Base-by-base conservation (phyloP, 2,113 vertebrate genomes). In the Sylvicapra grimmia region DNA sequence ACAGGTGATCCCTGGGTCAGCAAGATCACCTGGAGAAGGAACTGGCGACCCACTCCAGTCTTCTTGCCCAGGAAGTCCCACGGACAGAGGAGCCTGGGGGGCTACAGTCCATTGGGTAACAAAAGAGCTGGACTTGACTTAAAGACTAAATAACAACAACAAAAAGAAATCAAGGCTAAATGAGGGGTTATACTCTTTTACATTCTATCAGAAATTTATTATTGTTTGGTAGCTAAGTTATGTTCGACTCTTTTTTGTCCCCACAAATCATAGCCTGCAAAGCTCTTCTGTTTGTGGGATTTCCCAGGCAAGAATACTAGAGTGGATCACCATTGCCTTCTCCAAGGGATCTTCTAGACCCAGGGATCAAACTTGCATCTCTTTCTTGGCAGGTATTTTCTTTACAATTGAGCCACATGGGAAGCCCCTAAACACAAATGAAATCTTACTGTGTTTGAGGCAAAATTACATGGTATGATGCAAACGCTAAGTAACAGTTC, bases 81-180 rank as follows among this genome's bases (percentile, higher is more conserved):
- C 0, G 0, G 72, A 44, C 72, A 77, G 72, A 77, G 36, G 36
- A 44, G 36, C 6, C 12, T 44, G 3, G 36, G 0, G 0, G 11
- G 36, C 72, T 25, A 77, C 11, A 44, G 72, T 44, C 11, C 72
- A 44, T 4, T 25, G 36, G 72, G 72, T 77, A 40, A 75, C 21
- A 14, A 75, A 75, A 75, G 72, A 44, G 6, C 6, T 75, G 72
- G 21, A 75, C 0, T 0, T 44, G 72, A 75, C 72, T 75, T 75
- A 75, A 19, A 36, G 19, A 72, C n/a, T 72, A 72, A 72, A 72
- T 19, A 36, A 36, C 19, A 40, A 72, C 65, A 72, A 31, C 68
- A 40, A 40, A 72, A 72, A n/a, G 19, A 40, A 72, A 72, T 36
- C 72, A 75, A 77, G 49, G 33, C 8, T 85, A 16, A 96, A 53